Percentiles rank a stretch among this genome's conserved stretches.
Conservation (phyloP, 2,797 vertebrate species). For the Micromesistius poutassou region DNA sequence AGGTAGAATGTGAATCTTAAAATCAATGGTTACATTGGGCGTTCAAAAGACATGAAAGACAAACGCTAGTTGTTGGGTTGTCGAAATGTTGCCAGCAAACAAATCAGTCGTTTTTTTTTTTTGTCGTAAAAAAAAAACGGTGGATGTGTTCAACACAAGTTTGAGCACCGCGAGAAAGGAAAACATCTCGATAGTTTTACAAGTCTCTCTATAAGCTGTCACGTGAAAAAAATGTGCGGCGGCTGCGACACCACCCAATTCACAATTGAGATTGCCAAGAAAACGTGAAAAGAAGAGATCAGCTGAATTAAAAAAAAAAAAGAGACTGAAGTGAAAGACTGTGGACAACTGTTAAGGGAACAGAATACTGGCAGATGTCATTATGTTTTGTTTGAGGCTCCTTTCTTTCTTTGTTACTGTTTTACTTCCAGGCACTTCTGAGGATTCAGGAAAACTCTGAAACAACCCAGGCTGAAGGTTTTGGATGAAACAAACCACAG, state of each 20-base stretch:
- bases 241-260: slow-evolving; percentile 38
- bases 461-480: not conserved
- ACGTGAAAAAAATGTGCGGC: slow-evolving; percentile 43
- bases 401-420: not conserved
- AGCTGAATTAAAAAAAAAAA: slow-evolving; percentile 35
- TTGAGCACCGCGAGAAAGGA: slow-evolving; percentile 4
- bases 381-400: slow-evolving; percentile 37
- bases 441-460: not conserved
- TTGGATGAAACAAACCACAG: not conserved
- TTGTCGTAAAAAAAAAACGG: not conserved
- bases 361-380: slow-evolving; percentile 70
- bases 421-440: not conserved
- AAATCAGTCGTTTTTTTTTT: no score
- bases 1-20: no score
- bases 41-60: not conserved
- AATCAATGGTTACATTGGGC: not conserved
- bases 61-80: not conserved
- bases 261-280: slow-evolving; percentile 68
- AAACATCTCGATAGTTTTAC: slow-evolving; percentile 66
- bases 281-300: slow-evolving; percentile 71
- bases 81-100: not conserved
- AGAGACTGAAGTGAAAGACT: slow-evolving; percentile 72
- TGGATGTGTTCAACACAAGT: not conserved
- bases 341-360: slow-evolving; percentile 71
- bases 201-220: slow-evolving; percentile 65